phyloP scores from a whole-genome alignment of 2,888 invertebrate genomes.

The Reticulitermes lucifugus region DNA sequence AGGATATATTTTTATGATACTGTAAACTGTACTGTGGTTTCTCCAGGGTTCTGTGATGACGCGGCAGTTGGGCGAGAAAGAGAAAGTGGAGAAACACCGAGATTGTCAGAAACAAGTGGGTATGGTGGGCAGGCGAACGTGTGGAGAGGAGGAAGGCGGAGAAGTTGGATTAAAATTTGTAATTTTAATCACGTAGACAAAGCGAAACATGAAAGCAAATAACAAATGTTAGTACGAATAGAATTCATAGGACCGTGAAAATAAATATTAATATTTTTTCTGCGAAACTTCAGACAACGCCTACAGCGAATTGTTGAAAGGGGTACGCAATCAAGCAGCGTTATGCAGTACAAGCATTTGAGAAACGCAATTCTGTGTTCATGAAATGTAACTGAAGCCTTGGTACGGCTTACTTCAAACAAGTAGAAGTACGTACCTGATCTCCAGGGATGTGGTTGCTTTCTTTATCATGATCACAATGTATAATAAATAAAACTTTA shows the following conservation, averaged over 20 bases:
- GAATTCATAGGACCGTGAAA: constrained; percentile 34
- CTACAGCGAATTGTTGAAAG: not conserved
- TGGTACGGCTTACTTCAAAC: no score
- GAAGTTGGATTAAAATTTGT: constrained; percentile 50
- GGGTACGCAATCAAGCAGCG: not conserved
- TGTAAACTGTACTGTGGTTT: not conserved
- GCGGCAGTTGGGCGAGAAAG: not conserved
- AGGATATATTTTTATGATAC: not conserved
- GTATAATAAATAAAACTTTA: no score
- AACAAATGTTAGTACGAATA: constrained; percentile 21
- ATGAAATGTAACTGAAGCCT: not conserved
- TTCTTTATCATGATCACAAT: no score
- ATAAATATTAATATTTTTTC: constrained; percentile 37
- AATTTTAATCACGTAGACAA: constrained; percentile 51
- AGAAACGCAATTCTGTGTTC: not conserved
- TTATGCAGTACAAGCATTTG: not conserved
- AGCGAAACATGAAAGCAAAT: constrained; percentile 44
- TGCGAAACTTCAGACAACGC: constrained; percentile 28
- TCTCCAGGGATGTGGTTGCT: no score
- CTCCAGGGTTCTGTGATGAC: no score
- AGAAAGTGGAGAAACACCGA: constrained; percentile 14
- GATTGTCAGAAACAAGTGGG: constrained; percentile 8
- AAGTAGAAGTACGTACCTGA: no score
- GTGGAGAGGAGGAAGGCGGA: constrained; percentile 14
- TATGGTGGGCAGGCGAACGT: not conserved